Percentiles rank a stretch among this genome's conserved stretches.
These are phyloP conservation scores for Hemiscyllium ocellatum DNA, from an alignment of 2,113 vertebrate species.

Conservation along the genomic window DNA sequence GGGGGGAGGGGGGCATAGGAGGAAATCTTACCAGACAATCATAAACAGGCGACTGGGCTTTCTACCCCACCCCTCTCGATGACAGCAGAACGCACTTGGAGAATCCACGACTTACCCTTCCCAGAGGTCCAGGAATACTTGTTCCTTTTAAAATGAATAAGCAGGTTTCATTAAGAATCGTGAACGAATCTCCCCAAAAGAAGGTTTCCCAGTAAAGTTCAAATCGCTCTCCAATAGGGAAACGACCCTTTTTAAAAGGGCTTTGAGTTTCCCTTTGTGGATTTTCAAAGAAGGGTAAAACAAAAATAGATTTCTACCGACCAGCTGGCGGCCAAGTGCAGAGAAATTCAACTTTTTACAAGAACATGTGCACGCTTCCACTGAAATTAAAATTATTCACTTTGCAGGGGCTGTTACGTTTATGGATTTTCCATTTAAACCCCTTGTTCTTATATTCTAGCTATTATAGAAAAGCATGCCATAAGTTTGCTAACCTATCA, in stretches of 20 bases:
- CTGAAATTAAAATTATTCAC: no score
- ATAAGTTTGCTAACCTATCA: not conserved
- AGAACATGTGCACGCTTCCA: not conserved
- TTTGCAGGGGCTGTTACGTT: not conserved
- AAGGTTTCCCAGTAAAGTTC: not conserved
- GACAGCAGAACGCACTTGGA: not conserved
- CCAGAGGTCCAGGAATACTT: not conserved
- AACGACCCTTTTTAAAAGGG: not conserved
- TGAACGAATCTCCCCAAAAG: not conserved
- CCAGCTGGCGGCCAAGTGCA: not conserved
- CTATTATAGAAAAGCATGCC: not conserved
- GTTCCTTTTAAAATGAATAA: not conserved
- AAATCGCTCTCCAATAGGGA: not conserved
- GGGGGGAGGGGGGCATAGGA: not conserved
- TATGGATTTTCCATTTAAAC: not conserved
- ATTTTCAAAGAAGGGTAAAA: slow-evolving; percentile 8
- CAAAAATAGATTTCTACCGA: not conserved
- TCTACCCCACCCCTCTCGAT: no score
- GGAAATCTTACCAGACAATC: not conserved
- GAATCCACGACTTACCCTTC: not conserved
- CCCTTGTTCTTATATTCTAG: not conserved
- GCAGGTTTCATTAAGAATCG: not conserved
- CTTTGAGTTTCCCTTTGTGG: not conserved
- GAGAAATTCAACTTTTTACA: not conserved
- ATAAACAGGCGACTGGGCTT: not conserved